Conservation (phyloP, 2,888 invertebrate genomes). For the Lottia gigantea region DNA sequence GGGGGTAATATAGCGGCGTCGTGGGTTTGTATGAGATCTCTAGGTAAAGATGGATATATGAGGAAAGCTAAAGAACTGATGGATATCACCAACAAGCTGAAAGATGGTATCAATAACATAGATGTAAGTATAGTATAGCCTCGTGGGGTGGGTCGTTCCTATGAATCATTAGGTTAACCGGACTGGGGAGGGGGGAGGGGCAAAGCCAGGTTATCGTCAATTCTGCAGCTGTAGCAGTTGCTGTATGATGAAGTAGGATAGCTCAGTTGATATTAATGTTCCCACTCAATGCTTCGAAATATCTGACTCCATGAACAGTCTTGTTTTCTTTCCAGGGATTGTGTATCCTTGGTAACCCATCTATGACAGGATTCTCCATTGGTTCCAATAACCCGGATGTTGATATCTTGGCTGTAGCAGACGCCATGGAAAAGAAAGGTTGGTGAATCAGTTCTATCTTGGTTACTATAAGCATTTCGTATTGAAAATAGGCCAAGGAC, state of each 20-base stretch:
- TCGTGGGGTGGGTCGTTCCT: too few species aligned
- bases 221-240: too few species aligned
- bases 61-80: constrained; percentile 53
- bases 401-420: constrained; percentile 61
- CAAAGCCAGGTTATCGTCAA: too few species aligned
- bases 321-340: constrained; percentile 42
- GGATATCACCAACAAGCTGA: constrained; percentile 56
- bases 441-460: not conserved
- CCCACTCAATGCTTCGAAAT: too few species aligned
- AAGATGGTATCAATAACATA: constrained; percentile 50
- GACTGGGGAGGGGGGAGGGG: too few species aligned
- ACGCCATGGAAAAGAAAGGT: constrained; percentile 62
- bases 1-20: constrained; percentile 64
- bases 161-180: not conserved
- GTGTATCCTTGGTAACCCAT: constrained; percentile 58
- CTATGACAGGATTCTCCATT: constrained; percentile 63
- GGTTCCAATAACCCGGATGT: constrained; percentile 51
- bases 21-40: constrained; percentile 57
- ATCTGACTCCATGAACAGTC: too few species aligned
- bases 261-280: too few species aligned
- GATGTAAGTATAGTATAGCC: constrained; percentile 32
- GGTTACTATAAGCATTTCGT: too few species aligned
- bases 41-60: constrained; percentile 61
- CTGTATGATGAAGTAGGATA: too few species aligned
- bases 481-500: too few species aligned